Evolutionary conservation across 2,797 vertebrate species (phyloP).

Genomic region (Phoeniculus purpureus): DNA sequence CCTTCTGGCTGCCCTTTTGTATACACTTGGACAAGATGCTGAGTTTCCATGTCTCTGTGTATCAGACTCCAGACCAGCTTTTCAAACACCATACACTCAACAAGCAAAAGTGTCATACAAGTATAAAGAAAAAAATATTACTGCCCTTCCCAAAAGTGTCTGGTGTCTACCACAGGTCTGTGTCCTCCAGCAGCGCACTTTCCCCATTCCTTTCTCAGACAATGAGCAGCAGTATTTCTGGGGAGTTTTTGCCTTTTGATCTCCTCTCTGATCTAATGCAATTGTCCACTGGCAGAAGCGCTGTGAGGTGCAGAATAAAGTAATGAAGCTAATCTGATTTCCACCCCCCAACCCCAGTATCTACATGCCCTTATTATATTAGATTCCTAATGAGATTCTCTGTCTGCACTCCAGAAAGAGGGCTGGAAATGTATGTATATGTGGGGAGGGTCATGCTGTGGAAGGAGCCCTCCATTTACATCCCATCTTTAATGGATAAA

Average conservation of each 20-base stretch:
- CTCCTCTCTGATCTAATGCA: conserved; percentile 95
- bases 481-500: conserved; percentile 95
- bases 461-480: conserved; percentile 92
- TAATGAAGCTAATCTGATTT: conserved; percentile 97
- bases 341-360: conserved; percentile 88
- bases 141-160: not conserved
- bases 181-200: conserved; percentile 21
- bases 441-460: conserved; percentile 64
- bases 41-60: not conserved
- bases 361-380: conserved; percentile 98
- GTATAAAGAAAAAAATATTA: not conserved
- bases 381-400: conserved; percentile 97
- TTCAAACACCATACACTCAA: not conserved
- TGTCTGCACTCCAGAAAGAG: conserved; percentile 85
- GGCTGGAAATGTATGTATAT: conserved; percentile 73
- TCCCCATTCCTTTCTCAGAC: conserved; percentile 53
- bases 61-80: not conserved
- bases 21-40: not conserved
- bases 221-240: conserved; percentile 72
- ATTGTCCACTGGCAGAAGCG: conserved; percentile 94
- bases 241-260: conserved; percentile 89
- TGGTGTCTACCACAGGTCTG: not conserved
- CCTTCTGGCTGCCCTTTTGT: not conserved
- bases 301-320: conserved; percentile 95
- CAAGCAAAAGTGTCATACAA: not conserved